Percentiles rank a stretch among this genome's conserved stretches.
These are phyloP conservation scores for Leuciscus idus DNA, from an alignment of 2,113 vertebrate species.

Conservation along the genomic window DNA sequence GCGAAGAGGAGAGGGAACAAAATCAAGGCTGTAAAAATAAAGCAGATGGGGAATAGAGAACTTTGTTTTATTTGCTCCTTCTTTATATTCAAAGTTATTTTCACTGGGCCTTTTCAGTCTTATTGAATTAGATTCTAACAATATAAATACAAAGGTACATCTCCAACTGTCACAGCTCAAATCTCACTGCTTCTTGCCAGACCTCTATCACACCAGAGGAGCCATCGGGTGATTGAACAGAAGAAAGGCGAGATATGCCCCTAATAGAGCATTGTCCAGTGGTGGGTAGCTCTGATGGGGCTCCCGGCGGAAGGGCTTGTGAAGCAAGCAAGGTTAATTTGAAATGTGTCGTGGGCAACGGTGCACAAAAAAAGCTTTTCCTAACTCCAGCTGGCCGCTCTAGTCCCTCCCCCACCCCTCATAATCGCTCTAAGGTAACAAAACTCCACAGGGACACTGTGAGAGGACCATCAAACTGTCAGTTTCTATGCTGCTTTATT, in stretches of 20 bases:
- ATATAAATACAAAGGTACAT: conserved; percentile 4
- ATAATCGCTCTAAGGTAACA: conserved; percentile 38
- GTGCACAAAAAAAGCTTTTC: conserved; percentile 61
- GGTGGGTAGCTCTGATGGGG: conserved; percentile 48
- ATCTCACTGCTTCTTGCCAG: neutral
- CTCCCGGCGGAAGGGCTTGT: conserved; percentile 45
- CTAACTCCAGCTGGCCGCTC: conserved; percentile 60
- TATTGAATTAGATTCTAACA: neutral
- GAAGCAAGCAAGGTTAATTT: conserved; percentile 63
- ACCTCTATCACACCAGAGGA: neutral
- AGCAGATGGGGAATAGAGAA: conserved; percentile 44
- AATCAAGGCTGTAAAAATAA: conserved; percentile 40
- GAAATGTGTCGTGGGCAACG: conserved; percentile 60
- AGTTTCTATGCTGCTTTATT: conserved; percentile 1
- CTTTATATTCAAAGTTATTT: conserved; percentile 36
- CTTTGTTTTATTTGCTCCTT: conserved; percentile 28
- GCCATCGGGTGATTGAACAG: conserved; percentile 22
- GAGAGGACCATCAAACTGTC: conserved; percentile 18
- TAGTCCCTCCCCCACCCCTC: neutral
- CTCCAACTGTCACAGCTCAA: conserved; percentile 1
- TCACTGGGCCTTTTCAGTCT: conserved; percentile 15
- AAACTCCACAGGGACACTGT: conserved; percentile 45
- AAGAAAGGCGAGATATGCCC: conserved; percentile 36
- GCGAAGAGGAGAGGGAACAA: conserved; percentile 5
- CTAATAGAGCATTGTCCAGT: conserved; percentile 53